A percentile compares a stretch with the other conserved stretches of the same genome.
Conservation (phyloP, 2,888 invertebrate species). For the Cerceris rybyensis region DNA sequence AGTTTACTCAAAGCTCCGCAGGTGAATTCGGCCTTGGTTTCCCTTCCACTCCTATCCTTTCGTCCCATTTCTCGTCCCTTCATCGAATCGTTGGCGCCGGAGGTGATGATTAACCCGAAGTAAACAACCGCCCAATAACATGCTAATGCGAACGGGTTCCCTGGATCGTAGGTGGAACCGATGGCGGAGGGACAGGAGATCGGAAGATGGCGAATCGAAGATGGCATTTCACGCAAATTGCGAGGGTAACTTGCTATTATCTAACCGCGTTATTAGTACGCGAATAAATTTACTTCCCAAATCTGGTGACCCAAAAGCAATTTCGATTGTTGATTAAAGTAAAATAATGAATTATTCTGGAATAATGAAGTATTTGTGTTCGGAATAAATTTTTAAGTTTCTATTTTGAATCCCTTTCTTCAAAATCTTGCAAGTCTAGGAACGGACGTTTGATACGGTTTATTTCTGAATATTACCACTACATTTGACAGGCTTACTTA, state of each 20-base stretch:
- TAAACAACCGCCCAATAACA: conserved; percentile 80
- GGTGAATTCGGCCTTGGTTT: conserved; percentile 38
- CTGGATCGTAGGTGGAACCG: conserved; percentile 40
- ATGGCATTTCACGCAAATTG: conserved; percentile 40
- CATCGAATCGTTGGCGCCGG: conserved; percentile 45
- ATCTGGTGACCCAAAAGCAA: not conserved
- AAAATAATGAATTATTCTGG: not conserved
- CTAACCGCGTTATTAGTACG: conserved; percentile 39
- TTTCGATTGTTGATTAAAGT: conserved; percentile 9
- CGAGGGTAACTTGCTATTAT: conserved; percentile 11
- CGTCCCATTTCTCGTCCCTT: conserved; percentile 14
- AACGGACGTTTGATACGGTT: no score
- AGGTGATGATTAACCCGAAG: conserved; percentile 75
- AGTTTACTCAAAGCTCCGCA: conserved; percentile 24
- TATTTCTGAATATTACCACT: no score
- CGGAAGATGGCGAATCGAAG: conserved; percentile 46
- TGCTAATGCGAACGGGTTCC: conserved; percentile 75
- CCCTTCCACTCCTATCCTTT: conserved; percentile 1
- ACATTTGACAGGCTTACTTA: no score
- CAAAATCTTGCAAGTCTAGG: no score
- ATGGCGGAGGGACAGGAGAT: conserved; percentile 19
- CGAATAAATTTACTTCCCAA: conserved; percentile 34
- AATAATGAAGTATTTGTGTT: no score
- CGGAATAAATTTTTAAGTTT: no score
- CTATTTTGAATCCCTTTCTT: no score